phyloP scores from a whole-genome alignment of 2,797 vertebrate species.

The Chaunax sp. region DNA sequence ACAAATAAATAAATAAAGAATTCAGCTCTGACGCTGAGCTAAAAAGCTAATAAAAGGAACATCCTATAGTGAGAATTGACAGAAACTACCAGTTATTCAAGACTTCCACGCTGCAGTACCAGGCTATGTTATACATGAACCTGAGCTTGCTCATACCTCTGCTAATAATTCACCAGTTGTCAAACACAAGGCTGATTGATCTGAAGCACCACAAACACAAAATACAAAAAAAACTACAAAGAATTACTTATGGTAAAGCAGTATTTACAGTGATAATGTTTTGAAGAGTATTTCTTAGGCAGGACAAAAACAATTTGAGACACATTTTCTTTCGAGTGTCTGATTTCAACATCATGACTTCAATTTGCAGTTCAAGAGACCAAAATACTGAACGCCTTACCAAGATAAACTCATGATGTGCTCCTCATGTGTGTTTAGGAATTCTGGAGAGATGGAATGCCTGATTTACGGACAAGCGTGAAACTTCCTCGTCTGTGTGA shows the following conservation, averaged over 20 bases:
- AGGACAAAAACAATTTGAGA: not conserved
- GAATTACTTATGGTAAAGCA: not conserved
- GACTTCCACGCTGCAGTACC: not conserved
- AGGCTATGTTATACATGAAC: slow-evolving; percentile 17
- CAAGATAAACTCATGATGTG: slow-evolving; percentile 77
- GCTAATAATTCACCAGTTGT: slow-evolving; percentile 79
- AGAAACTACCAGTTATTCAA: not conserved
- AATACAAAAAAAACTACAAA: not conserved
- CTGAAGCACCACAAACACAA: slow-evolving; percentile 16
- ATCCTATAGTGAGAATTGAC: not conserved
- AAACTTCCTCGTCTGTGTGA: slow-evolving; percentile 44
- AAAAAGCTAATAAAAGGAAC: slow-evolving; percentile 1
- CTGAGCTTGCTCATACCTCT: slow-evolving; percentile 18
- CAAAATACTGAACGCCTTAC: slow-evolving; percentile 66
- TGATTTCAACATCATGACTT: not conserved
- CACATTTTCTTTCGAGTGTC: not conserved
- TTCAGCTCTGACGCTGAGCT: slow-evolving; percentile 11
- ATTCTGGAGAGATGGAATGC: slow-evolving; percentile 16
- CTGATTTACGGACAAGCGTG: slow-evolving; percentile 7
- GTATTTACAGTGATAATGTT: not conserved
- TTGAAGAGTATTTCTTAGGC: not conserved
- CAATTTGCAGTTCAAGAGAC: not conserved
- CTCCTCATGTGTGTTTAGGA: slow-evolving; percentile 51
- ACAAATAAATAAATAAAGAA: too few species aligned
- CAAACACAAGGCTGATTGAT: slow-evolving; percentile 71